A percentile compares a stretch with the other conserved stretches of the same genome.
These are phyloP conservation scores for Hydriomena furcata DNA, from an alignment of 2,888 invertebrate species.

Conservation along the genomic window DNA sequence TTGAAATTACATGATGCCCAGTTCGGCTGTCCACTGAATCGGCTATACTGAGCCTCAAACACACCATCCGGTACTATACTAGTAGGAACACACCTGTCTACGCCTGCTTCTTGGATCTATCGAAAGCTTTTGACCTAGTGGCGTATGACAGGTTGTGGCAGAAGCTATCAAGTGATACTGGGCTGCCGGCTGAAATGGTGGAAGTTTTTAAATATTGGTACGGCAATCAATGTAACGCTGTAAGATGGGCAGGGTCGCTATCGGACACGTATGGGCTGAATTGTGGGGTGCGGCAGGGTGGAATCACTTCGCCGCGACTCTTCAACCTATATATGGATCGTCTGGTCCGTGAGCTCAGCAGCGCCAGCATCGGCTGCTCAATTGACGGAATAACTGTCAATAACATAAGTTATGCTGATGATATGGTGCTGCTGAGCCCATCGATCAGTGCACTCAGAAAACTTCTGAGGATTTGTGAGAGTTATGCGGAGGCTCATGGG, in stretches of 20 bases:
- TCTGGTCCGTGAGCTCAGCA: constrained; percentile 4
- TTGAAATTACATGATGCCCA: background rate
- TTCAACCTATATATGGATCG: background rate
- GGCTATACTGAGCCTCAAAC: background rate
- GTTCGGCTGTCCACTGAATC: background rate
- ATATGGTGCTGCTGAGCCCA: constrained; percentile 14
- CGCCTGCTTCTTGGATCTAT: background rate
- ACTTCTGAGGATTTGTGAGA: background rate
- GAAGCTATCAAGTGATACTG: background rate
- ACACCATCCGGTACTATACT: background rate
- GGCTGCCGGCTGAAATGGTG: too few relatives aligned
- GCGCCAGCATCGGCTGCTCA: background rate
- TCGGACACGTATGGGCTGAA: too few relatives aligned
- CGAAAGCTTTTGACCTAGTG: background rate
- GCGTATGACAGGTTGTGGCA: background rate
- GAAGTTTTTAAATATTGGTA: background rate
- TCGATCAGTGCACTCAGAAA: constrained; percentile 1
- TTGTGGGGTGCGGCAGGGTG: constrained; percentile 6
- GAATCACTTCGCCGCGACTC: background rate
- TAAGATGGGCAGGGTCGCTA: too few relatives aligned
- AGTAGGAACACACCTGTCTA: background rate
- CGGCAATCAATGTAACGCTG: background rate
- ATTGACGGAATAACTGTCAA: constrained; percentile 1
- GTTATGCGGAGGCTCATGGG: background rate
- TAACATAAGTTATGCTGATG: constrained; percentile 14